Conservation (phyloP, 1,140 invertebrate genomes). For the Apis cerana region DNA sequence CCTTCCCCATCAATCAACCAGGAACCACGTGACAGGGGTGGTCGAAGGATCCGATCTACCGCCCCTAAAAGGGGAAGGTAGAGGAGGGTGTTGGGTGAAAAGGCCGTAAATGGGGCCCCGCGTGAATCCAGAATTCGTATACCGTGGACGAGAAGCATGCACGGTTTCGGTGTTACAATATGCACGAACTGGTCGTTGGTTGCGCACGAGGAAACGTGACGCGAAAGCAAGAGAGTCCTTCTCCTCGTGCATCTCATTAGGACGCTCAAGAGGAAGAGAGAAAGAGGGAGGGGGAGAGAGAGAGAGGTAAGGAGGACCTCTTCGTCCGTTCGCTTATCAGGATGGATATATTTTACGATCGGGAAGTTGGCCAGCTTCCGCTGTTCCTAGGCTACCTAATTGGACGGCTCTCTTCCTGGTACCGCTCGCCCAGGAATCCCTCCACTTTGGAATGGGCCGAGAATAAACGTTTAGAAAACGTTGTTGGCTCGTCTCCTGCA, state of each 20-base stretch:
- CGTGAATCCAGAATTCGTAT: constrained; percentile 58
- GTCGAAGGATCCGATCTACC: not conserved
- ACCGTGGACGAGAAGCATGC: not conserved
- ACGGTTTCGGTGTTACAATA: constrained; percentile 40
- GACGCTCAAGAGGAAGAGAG: constrained; percentile 4
- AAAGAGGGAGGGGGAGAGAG: not conserved
- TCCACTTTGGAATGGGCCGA: not conserved
- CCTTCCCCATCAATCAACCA: constrained; percentile 37
- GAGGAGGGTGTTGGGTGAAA: not conserved
- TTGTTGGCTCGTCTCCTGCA: not conserved
- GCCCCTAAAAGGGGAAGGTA: not conserved
- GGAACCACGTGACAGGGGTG: constrained; percentile 19
- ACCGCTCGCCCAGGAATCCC: constrained; percentile 35
- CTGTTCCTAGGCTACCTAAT: constrained; percentile 60
- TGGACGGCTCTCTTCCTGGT: constrained; percentile 63
- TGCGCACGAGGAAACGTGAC: constrained; percentile 64
- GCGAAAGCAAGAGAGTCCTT: constrained; percentile 67
- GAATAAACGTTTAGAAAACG: not conserved
- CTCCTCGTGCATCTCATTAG: constrained; percentile 65
- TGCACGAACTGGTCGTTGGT: constrained; percentile 36
- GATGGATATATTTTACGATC: constrained; percentile 66
- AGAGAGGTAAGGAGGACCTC: constrained; percentile 38
- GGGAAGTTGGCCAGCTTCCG: constrained; percentile 63
- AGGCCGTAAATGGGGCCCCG: not conserved
- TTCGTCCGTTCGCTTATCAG: constrained; percentile 61